These are phyloP conservation scores for Sciurus niger DNA, from an alignment of 2,113 vertebrate genomes.

Conservation along the genomic window DNA sequence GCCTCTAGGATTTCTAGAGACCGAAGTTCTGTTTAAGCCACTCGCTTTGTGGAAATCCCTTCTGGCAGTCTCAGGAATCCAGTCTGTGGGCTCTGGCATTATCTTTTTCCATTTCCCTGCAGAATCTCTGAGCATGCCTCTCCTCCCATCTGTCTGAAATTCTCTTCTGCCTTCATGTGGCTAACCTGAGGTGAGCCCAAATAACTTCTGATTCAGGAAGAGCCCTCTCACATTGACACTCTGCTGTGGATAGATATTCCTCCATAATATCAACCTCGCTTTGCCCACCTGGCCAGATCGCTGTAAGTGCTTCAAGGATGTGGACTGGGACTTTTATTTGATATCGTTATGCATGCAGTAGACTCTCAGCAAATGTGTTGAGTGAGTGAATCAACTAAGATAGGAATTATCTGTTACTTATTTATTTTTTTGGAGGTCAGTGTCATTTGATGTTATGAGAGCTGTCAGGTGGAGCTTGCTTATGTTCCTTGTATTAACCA, in stretches of 20 bases:
- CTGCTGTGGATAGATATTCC: background rate
- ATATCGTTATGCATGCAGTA: background rate
- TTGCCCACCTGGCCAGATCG: background rate
- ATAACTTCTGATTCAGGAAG: background rate
- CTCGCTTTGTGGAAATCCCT: background rate
- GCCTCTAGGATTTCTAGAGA: background rate
- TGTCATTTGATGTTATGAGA: background rate
- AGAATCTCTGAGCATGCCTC: accelerated
- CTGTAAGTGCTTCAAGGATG: background rate
- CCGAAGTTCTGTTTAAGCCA: background rate
- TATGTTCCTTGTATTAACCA: background rate
- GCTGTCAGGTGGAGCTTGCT: background rate
- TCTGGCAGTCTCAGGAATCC: background rate
- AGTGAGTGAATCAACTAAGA: background rate
- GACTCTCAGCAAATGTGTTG: background rate
- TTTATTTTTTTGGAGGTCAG: background rate
- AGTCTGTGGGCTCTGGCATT: background rate
- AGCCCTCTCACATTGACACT: too few species aligned
- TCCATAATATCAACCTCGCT: background rate
- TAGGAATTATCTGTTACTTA: background rate
- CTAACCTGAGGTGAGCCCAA: background rate
- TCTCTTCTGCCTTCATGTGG: background rate
- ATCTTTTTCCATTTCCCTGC: background rate
- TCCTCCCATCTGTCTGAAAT: background rate
- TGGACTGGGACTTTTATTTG: background rate